Evolutionary conservation across 2,113 vertebrate species (phyloP), one percentile per base, ranked within the genome.

Genomic region (Papio anubis): DNA sequence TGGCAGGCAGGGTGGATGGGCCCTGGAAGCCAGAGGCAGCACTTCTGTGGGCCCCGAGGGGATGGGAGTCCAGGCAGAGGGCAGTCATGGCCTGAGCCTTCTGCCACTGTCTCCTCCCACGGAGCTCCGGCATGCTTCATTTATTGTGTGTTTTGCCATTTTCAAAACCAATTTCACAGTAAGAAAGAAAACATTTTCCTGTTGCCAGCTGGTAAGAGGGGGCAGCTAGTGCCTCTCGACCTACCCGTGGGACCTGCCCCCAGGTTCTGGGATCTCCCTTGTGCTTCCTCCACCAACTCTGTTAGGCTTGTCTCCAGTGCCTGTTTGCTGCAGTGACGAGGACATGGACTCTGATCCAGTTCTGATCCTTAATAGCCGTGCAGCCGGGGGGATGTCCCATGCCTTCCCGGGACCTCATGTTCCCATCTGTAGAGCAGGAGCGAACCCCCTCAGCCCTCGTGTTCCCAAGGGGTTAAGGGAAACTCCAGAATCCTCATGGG

Each of bases 51-150:
- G 23, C 38, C 27, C 66, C 30, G 1, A 10, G 30, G 21, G 13
- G 6, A 2, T 23, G 85, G 35, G 45, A 27, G 64, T 38, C 64
- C 7, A 3, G 40, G 43, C 1, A 8, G n/a, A 13, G 18, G 48
- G 61, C 68, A 20, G 38, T 43, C 1, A 0, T 1, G 17, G 17
- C 70, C 68, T 18, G 86, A 70, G 16, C 0, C 0, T 52, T 11
- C 59, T 5, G n/a, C 50, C 52, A 0, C n/a, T 9, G 21, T 48
- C 32, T 13, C 32, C 61, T 12, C 91, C 81, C 25, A 0, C 0
- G 0, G 40, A 66, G 18, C 92, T 75, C 81, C 9, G 61, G 16
- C 45, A 3, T 0, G 0, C 48, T 43, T 48, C 2, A 0, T 48
- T 32, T 55, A 45, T 43, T 52, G 1, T 9, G n/a, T 13, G 55